These are phyloP conservation scores for Cotesia typhae DNA, from an alignment of 1,140 invertebrate species.

Conservation along the genomic window DNA sequence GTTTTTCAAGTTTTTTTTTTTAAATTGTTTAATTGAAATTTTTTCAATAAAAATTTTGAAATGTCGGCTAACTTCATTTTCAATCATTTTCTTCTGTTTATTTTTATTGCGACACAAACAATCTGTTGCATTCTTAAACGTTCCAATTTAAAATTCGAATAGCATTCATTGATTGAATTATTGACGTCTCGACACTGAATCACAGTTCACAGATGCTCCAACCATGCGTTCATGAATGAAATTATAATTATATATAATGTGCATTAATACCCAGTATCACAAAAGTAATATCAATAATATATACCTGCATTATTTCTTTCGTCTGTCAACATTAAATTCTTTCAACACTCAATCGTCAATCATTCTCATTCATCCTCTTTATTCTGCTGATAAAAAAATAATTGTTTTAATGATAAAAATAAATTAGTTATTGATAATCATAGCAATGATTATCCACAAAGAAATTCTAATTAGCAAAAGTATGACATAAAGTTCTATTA, in stretches of 20 bases:
- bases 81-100: background rate
- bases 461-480: too few relatives aligned
- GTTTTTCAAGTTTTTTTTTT: too few relatives aligned
- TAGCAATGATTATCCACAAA: too few relatives aligned
- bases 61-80: too few relatives aligned
- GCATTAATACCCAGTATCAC: slow-evolving; percentile 5
- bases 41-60: too few relatives aligned
- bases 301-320: background rate
- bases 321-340: background rate
- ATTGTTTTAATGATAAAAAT: too few relatives aligned
- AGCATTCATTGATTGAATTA: slow-evolving; percentile 30
- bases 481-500: background rate
- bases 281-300: slow-evolving; percentile 16
- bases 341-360: background rate
- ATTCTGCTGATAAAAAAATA: background rate
- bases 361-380: background rate
- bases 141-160: slow-evolving; percentile 18
- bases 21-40: too few relatives aligned
- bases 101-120: background rate
- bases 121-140: slow-evolving; percentile 5
- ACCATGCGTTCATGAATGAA: slow-evolving; percentile 48
- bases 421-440: too few relatives aligned
- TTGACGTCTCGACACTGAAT: slow-evolving; percentile 39
- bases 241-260: slow-evolving; percentile 35
- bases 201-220: slow-evolving; percentile 50